Evolutionary conservation across 2,888 invertebrate species (phyloP).

Genomic region (Portevinia maculata): DNA sequence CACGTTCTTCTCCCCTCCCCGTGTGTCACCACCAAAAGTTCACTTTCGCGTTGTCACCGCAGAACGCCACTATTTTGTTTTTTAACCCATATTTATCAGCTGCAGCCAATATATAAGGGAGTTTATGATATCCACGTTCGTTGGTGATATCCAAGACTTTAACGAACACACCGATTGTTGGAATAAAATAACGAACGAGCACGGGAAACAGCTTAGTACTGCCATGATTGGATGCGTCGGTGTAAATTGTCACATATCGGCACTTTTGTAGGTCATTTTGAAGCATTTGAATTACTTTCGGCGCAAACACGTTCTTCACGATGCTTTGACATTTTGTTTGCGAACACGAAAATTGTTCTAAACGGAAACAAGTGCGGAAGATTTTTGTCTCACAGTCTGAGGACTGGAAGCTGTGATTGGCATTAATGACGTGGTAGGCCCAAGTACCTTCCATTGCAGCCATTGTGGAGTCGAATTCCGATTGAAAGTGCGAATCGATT

Average conservation of each 20-base stretch:
- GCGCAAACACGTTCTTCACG: background rate
- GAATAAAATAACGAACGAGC: too few relatives aligned
- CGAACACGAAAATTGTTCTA: background rate
- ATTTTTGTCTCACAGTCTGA: background rate
- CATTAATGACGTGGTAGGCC: constrained; percentile 3
- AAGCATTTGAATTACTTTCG: background rate
- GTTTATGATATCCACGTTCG: too few relatives aligned
- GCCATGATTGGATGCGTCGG: background rate
- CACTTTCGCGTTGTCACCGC: too few relatives aligned
- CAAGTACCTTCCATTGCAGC: constrained; percentile 9
- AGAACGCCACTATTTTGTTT: too few relatives aligned
- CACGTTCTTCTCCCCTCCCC: too few relatives aligned
- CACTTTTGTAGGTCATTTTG: background rate
- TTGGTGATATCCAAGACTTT: too few relatives aligned
- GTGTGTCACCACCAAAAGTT: too few relatives aligned
- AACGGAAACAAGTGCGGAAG: background rate
- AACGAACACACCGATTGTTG: too few relatives aligned
- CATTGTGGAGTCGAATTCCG: background rate
- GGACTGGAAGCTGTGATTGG: too few relatives aligned
- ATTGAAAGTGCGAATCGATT: background rate
- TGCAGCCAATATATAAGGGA: too few relatives aligned
- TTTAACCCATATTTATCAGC: too few relatives aligned
- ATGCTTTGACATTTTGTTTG: background rate
- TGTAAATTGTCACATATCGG: background rate
- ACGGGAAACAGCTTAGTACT: too few relatives aligned